phyloP scores from a whole-genome alignment of 2,113 vertebrate genomes.

The Pterocles burchelli region DNA sequence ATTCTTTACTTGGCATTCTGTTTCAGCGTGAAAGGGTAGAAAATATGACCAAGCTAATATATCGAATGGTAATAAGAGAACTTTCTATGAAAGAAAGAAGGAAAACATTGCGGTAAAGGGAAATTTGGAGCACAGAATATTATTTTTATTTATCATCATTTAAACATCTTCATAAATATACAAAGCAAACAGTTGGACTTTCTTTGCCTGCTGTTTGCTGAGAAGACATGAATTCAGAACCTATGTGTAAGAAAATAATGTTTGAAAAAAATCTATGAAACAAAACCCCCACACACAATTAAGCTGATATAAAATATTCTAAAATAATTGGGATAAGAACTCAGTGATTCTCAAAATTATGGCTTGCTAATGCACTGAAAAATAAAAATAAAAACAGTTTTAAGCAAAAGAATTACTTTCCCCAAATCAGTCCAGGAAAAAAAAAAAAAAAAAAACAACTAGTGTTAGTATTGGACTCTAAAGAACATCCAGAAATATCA shows the following conservation, averaged over 20 bases:
- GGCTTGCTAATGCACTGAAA: not conserved
- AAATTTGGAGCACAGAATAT: not conserved
- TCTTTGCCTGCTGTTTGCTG: not conserved
- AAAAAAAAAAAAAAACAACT: not conserved
- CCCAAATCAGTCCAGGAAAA: not conserved
- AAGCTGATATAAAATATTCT: not conserved
- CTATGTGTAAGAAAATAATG: not conserved
- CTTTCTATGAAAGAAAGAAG: not conserved
- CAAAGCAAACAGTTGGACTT: not conserved
- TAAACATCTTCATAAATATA: not conserved
- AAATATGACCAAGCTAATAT: constrained; percentile 17
- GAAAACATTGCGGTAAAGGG: not conserved
- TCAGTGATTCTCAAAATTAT: not conserved
- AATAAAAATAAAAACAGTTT: not conserved
- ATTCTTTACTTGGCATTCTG: constrained; percentile 48
- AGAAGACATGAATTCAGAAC: not conserved
- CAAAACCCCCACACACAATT: accelerated
- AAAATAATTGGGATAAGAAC: not conserved
- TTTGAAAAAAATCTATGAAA: not conserved
- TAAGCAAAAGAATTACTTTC: not conserved
- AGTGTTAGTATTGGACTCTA: not conserved
- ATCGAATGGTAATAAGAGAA: not conserved
- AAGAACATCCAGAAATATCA: not conserved
- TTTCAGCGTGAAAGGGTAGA: constrained; percentile 10
- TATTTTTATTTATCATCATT: not conserved